Conservation (phyloP, 2,888 invertebrate genomes). For the Empis stercorea region DNA sequence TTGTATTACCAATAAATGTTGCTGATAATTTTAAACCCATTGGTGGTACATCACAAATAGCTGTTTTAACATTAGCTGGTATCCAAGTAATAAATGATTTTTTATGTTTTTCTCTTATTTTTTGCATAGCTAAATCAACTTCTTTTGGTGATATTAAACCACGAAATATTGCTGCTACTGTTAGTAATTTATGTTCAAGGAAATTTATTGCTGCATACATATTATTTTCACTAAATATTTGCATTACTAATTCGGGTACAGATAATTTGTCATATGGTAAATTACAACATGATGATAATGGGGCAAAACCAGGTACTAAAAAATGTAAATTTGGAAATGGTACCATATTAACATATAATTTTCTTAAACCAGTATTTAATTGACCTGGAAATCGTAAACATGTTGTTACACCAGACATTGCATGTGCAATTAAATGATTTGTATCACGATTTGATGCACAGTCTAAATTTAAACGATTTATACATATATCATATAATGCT, state of each 20-base stretch:
- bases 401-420: constrained; percentile 57
- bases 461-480: constrained; percentile 22
- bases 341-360: constrained; percentile 84
- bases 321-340: constrained; percentile 80
- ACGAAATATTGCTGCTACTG: constrained; percentile 64
- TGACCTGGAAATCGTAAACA: constrained; percentile 83
- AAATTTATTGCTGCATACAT: constrained; percentile 75
- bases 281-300: constrained; percentile 53
- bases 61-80: constrained; percentile 74
- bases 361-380: constrained; percentile 71
- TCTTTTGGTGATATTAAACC: constrained; percentile 40
- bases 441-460: constrained; percentile 18
- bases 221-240: constrained; percentile 66
- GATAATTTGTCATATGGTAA: constrained; percentile 52
- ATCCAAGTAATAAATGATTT: constrained; percentile 68
- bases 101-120: constrained; percentile 62
- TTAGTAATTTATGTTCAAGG: constrained; percentile 60
- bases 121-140: constrained; percentile 42
- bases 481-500: constrained; percentile 24
- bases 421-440: constrained; percentile 28
- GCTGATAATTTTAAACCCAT: constrained; percentile 74
- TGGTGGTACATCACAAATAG: constrained; percentile 75
- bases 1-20: constrained; percentile 73
- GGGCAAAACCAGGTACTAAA: constrained; percentile 71
- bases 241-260: constrained; percentile 56